Conservation (phyloP, 2,797 vertebrate genomes). For the Pampus argenteus region DNA sequence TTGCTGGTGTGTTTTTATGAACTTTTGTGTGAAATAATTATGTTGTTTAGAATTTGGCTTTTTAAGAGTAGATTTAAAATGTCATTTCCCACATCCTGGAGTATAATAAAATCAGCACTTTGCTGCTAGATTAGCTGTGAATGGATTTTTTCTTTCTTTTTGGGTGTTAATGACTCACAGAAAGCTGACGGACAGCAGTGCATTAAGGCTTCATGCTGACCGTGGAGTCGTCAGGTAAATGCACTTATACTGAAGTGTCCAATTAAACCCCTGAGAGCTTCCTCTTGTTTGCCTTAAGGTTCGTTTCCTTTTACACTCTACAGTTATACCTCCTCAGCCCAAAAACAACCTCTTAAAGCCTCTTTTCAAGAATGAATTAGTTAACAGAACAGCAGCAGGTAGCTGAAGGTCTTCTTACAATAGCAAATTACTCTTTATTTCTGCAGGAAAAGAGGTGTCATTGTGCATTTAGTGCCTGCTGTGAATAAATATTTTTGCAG, state of each 20-base stretch:
- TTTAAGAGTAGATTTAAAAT: constrained; percentile 47
- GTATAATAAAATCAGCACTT: constrained; percentile 47
- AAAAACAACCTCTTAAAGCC: constrained; percentile 12
- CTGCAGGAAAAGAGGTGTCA: background rate
- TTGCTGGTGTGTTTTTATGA: constrained; percentile 32
- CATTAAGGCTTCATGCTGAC: constrained; percentile 32
- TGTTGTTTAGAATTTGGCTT: constrained; percentile 19
- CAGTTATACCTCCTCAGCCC: constrained; percentile 23
- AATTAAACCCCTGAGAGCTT: constrained; percentile 14
- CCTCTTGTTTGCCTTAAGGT: constrained; percentile 26
- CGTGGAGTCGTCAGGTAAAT: background rate
- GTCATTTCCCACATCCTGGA: constrained; percentile 34
- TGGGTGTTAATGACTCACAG: constrained; percentile 51
- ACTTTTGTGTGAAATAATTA: constrained; percentile 35
- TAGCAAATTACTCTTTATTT: background rate
- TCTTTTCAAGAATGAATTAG: constrained; percentile 10
- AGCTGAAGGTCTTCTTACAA: background rate
- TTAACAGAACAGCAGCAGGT: constrained; percentile 25
- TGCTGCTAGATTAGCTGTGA: constrained; percentile 50
- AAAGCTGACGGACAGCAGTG: constrained; percentile 52
- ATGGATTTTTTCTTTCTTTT: constrained; percentile 44
- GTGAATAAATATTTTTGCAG: background rate
- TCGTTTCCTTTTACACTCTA: constrained; percentile 27
- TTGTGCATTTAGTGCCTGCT: background rate
- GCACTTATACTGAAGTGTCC: constrained; percentile 9